Percentiles rank a stretch among this genome's conserved stretches.
Conservation (phyloP, 2,113 vertebrate species). For the Gila orcuttii region DNA sequence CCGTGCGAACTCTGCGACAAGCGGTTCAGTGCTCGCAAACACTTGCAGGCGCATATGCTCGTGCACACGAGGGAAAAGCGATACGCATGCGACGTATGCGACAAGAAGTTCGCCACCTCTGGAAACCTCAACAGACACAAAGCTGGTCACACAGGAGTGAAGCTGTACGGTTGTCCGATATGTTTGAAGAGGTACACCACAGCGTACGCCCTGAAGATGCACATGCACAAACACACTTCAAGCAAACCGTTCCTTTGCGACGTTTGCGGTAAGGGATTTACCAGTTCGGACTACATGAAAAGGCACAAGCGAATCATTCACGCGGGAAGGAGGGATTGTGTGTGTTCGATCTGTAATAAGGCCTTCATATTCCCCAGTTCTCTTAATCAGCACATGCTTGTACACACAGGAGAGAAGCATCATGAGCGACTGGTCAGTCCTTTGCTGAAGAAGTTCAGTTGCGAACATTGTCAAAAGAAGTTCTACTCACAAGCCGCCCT, state of each 20-base stretch:
- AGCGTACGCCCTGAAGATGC: constrained; percentile 76
- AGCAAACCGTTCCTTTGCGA: constrained; percentile 73
- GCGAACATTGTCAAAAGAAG: constrained; percentile 61
- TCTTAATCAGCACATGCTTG: constrained; percentile 41
- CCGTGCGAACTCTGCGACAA: constrained; percentile 75
- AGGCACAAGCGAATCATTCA: constrained; percentile 75
- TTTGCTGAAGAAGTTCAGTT: constrained; percentile 50
- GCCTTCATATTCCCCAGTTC: constrained; percentile 63
- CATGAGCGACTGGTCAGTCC: constrained; percentile 29
- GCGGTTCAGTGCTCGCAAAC: constrained; percentile 53
- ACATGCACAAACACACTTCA: constrained; percentile 73
- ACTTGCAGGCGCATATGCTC: constrained; percentile 53
- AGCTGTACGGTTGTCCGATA: constrained; percentile 70
- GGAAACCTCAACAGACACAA: constrained; percentile 79
- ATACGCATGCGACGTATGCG: constrained; percentile 74
- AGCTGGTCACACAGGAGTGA: constrained; percentile 71
- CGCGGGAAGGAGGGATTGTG: constrained; percentile 73
- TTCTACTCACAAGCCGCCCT: constrained; percentile 43
- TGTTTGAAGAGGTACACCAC: constrained; percentile 78
- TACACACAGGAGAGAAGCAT: constrained; percentile 37
- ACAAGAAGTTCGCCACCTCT: constrained; percentile 73
- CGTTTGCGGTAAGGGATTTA: constrained; percentile 74
- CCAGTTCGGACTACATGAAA: constrained; percentile 72
- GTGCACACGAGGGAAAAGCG: constrained; percentile 55
- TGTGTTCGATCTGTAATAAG: constrained; percentile 69